These are phyloP conservation scores for Diadema setosum DNA, from an alignment of 35 echinoderm and acorn worm genomes.

Conservation along the genomic window DNA sequence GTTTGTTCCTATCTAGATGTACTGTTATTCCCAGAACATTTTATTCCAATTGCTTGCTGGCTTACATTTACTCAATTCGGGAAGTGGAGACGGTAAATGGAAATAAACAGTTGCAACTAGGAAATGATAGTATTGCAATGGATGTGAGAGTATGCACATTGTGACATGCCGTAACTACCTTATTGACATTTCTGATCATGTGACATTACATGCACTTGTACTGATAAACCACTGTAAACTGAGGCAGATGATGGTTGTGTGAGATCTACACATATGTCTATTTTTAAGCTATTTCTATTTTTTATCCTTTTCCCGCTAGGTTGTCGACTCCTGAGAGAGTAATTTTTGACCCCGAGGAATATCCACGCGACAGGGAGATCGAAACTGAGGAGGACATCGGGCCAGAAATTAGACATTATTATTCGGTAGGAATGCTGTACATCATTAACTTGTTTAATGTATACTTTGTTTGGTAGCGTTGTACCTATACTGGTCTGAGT, in stretches of 20 bases:
- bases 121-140: no score
- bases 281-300: neutral
- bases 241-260: neutral
- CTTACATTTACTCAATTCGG: no score
- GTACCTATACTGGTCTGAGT: neutral
- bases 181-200: no score
- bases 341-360: neutral
- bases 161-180: no score
- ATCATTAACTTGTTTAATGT: no score
- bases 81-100: no score
- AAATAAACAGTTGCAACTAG: no score
- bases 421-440: neutral
- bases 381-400: neutral
- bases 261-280: neutral
- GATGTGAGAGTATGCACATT: no score
- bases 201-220: neutral
- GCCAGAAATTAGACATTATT: neutral
- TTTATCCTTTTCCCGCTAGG: neutral
- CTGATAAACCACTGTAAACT: neutral
- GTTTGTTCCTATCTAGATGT: no score
- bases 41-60: no score
- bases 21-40: no score
- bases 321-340: neutral
- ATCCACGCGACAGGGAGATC: neutral
- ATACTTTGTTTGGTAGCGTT: no score